phyloP scores from a whole-genome alignment of 1,140 invertebrate genomes.

The Papilio xuthus region DNA sequence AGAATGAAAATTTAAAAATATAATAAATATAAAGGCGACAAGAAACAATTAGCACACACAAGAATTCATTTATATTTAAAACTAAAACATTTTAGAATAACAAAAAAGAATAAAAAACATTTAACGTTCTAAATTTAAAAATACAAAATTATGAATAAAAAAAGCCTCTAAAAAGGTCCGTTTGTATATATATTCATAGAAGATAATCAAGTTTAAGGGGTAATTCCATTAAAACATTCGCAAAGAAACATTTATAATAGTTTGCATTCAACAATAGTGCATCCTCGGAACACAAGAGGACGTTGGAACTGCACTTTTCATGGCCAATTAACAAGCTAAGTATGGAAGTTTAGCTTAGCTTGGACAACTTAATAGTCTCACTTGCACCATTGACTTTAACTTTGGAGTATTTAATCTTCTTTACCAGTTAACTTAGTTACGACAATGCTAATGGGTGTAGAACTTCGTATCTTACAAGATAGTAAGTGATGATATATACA shows the following conservation, averaged over 20 bases:
- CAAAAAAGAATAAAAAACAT: too few relatives aligned
- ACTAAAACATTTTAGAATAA: too few relatives aligned
- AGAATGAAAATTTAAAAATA: too few relatives aligned
- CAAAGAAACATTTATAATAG: constrained; percentile 9
- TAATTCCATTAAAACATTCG: not conserved
- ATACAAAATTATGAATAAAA: too few relatives aligned
- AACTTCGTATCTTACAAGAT: not conserved
- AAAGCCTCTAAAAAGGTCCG: not conserved
- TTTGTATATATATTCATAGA: constrained; percentile 15
- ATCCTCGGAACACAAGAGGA: constrained; percentile 7
- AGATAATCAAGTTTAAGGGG: not conserved
- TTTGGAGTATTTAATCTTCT: constrained; percentile 37
- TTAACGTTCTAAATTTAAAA: too few relatives aligned
- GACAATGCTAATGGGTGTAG: not conserved
- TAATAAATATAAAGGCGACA: too few relatives aligned
- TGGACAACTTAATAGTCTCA: constrained; percentile 30
- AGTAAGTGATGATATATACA: not conserved
- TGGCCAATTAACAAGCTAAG: constrained; percentile 38
- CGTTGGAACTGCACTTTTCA: constrained; percentile 32
- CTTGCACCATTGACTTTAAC: constrained; percentile 37
- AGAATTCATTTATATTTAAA: too few relatives aligned
- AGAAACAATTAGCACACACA: too few relatives aligned
- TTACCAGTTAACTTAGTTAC: constrained; percentile 31
- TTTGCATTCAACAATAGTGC: not conserved
- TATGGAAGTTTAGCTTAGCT: constrained; percentile 32